These are phyloP conservation scores for Apostichopus leukothele DNA, from an alignment of 53 echinoderm and acorn worm genomes.

Conservation along the genomic window DNA sequence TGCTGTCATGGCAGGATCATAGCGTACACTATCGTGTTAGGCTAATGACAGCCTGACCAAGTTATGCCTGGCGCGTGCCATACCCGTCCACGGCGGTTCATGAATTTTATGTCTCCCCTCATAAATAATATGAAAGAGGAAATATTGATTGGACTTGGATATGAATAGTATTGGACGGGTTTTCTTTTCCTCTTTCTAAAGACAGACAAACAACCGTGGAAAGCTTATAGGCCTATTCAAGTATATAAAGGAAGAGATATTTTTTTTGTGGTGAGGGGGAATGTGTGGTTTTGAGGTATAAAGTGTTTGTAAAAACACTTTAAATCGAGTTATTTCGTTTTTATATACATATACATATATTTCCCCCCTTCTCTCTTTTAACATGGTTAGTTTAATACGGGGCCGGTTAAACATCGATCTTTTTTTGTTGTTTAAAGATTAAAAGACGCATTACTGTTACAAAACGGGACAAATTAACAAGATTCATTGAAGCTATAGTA, in stretches of 20 bases:
- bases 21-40: conserved; percentile 5
- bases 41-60: conserved; percentile 4
- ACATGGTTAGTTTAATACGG: neutral
- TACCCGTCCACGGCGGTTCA: conserved; percentile 12
- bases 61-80: conserved; percentile 32
- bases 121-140: neutral
- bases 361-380: neutral
- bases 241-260: neutral
- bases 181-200: neutral
- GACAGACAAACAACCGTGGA: neutral
- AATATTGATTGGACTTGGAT: conserved; percentile 29
- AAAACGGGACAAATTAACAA: neutral
- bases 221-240: neutral
- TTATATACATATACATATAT: neutral
- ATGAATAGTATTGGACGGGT: neutral
- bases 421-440: neutral
- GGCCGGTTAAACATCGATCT: neutral
- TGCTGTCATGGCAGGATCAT: neutral
- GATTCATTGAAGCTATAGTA: neutral
- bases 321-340: neutral
- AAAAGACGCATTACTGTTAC: neutral
- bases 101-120: conserved; percentile 28
- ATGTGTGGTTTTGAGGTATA: neutral
- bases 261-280: neutral
- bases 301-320: neutral